A percentile compares a stretch with the other conserved stretches of the same genome.
Conservation (phyloP, 2,797 vertebrate species). For the Amphiprion clarkii region DNA sequence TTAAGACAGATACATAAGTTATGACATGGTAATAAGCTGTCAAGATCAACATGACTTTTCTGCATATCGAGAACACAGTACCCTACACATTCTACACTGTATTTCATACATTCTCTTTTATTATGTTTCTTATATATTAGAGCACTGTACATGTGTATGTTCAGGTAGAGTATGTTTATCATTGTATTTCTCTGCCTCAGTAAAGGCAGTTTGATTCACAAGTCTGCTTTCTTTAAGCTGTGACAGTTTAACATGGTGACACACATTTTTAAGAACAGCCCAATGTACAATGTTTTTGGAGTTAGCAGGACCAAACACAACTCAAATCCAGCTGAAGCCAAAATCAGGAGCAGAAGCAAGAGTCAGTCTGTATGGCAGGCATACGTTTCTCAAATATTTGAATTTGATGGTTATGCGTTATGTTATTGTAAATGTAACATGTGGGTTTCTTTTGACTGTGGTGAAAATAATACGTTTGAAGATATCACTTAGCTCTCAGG, state of each 20-base stretch:
- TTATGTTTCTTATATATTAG: not conserved
- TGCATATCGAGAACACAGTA: not conserved
- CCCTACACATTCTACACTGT: not conserved
- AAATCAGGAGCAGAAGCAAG: not conserved
- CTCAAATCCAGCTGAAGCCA: not conserved
- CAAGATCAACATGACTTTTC: slow-evolving; percentile 10
- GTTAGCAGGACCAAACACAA: not conserved
- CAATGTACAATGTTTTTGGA: not conserved
- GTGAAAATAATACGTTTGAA: too few species aligned
- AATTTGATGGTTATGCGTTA: too few species aligned
- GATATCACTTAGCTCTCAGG: too few species aligned
- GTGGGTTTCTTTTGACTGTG: too few species aligned
- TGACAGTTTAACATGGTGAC: not conserved
- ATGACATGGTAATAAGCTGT: not conserved
- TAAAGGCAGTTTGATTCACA: slow-evolving; percentile 8
- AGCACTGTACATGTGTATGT: not conserved
- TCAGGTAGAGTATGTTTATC: not conserved
- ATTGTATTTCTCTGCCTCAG: not conserved
- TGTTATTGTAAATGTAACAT: too few species aligned
- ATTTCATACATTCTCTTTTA: not conserved
- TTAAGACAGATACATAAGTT: not conserved
- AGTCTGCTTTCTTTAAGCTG: slow-evolving; percentile 14
- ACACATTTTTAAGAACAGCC: slow-evolving; percentile 2
- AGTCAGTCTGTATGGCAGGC: too few species aligned
- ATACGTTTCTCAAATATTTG: too few species aligned